These are phyloP conservation scores for Eumaeus atala DNA, from an alignment of 1,140 invertebrate species.

Conservation along the genomic window DNA sequence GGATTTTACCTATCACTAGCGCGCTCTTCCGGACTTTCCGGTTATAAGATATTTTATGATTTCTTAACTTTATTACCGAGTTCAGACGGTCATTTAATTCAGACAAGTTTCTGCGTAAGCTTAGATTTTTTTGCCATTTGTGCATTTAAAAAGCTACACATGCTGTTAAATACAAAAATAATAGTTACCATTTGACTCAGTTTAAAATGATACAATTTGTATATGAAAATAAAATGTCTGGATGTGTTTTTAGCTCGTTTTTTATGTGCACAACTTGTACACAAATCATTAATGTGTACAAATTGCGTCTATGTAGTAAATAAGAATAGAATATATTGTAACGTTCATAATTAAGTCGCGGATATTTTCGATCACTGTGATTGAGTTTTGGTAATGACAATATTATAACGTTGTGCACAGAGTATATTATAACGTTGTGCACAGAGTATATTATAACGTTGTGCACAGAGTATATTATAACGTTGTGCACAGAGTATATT, in stretches of 20 bases:
- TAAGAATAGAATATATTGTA: conserved; percentile 7
- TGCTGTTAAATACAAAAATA: background rate
- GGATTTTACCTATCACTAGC: background rate
- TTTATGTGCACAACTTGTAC: background rate
- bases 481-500: background rate
- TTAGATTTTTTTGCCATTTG: background rate
- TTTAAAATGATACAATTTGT: background rate
- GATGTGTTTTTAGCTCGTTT: background rate
- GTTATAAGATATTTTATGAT: background rate
- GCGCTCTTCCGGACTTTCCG: background rate
- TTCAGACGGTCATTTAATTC: background rate
- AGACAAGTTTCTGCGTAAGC: background rate
- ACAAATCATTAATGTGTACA: background rate
- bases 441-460: background rate
- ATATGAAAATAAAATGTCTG: background rate
- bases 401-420: background rate
- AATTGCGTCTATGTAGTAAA: background rate
- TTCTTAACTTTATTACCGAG: background rate
- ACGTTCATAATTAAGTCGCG: background rate
- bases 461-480: background rate
- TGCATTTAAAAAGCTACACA: background rate
- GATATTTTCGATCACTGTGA: background rate
- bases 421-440: background rate
- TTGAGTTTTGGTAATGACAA: background rate
- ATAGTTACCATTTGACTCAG: conserved; percentile 3